Percentiles rank a stretch among this genome's conserved stretches.
Conservation (phyloP, 2,113 vertebrate species). For the Pelodiscus sinensis region DNA sequence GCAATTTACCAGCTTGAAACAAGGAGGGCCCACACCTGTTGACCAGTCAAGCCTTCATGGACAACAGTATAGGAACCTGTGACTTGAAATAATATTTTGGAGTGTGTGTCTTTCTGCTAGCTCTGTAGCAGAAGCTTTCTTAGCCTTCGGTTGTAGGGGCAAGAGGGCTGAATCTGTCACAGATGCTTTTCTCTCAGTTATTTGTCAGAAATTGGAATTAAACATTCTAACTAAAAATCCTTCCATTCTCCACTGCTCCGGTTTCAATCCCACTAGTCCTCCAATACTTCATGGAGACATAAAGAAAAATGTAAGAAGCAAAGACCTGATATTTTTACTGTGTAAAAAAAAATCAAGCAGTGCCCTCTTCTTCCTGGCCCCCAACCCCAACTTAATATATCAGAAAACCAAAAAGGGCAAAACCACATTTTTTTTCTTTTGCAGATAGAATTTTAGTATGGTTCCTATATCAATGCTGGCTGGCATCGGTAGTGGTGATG, state of each 20-base stretch:
- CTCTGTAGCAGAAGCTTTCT: conserved; percentile 10
- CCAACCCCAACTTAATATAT: not conserved
- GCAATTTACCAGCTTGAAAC: conserved; percentile 45
- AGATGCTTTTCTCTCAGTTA: not conserved
- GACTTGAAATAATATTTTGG: not conserved
- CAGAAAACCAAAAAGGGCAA: conserved; percentile 27
- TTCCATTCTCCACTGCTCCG: not conserved
- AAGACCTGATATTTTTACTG: not conserved
- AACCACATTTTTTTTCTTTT: not conserved
- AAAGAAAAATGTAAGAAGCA: not conserved
- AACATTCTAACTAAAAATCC: not conserved
- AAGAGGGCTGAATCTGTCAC: not conserved
- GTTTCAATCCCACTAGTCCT: fast-evolving
- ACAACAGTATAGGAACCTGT: conserved; percentile 12
- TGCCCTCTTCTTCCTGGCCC: not conserved
- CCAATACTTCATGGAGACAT: not conserved
- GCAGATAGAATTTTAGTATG: conserved; percentile 43
- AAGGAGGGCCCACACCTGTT: conserved; percentile 39
- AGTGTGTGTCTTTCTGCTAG: not conserved
- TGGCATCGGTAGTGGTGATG: not conserved
- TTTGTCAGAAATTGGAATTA: not conserved
- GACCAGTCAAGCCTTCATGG: conserved; percentile 26
- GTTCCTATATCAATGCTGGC: conserved; percentile 54
- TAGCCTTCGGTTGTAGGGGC: not conserved
- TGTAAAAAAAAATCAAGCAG: not conserved